A percentile compares a stretch with the other conserved stretches of the same genome.
phyloP scores from a whole-genome alignment of 1,140 invertebrate species.

The Stegodyphus dumicola region DNA sequence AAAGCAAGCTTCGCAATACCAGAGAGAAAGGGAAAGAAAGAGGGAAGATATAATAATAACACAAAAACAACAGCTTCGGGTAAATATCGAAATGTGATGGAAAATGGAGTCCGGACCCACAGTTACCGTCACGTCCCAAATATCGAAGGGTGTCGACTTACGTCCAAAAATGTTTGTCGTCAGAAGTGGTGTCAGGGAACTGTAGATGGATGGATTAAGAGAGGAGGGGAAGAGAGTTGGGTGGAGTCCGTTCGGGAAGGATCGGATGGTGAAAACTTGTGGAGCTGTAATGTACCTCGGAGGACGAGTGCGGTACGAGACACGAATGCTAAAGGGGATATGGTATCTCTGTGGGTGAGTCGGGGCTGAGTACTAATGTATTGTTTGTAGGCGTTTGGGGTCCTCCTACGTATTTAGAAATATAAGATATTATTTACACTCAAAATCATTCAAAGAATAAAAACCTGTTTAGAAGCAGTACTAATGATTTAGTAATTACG shows the following conservation, averaged over 20 bases:
- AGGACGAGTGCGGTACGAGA: background rate
- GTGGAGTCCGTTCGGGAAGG: background rate
- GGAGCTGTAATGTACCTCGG: conserved; percentile 1
- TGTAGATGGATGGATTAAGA: conserved; percentile 18
- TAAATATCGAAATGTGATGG: conserved; percentile 37
- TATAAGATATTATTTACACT: too few species aligned
- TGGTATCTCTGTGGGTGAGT: background rate
- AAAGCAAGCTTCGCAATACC: conserved; percentile 26
- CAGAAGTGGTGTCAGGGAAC: conserved; percentile 20
- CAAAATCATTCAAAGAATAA: too few species aligned
- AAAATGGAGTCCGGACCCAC: conserved; percentile 25
- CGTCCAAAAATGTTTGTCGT: conserved; percentile 34
- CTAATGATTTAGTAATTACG: too few species aligned
- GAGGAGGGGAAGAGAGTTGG: background rate
- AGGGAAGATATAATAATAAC: background rate
- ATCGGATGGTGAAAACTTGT: conserved; percentile 42
- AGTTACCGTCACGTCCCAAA: conserved; percentile 10
- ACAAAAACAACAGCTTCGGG: background rate
- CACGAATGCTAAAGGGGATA: background rate
- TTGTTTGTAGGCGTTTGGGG: too few species aligned
- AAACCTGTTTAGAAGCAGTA: too few species aligned
- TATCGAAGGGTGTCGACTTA: conserved; percentile 13
- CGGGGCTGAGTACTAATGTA: background rate
- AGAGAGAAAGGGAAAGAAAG: background rate
- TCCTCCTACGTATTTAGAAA: too few species aligned